Evolutionary conservation across 92 coral and sea anemone genomes (phyloP).

Genomic region (Palythoa caribaeorum): DNA sequence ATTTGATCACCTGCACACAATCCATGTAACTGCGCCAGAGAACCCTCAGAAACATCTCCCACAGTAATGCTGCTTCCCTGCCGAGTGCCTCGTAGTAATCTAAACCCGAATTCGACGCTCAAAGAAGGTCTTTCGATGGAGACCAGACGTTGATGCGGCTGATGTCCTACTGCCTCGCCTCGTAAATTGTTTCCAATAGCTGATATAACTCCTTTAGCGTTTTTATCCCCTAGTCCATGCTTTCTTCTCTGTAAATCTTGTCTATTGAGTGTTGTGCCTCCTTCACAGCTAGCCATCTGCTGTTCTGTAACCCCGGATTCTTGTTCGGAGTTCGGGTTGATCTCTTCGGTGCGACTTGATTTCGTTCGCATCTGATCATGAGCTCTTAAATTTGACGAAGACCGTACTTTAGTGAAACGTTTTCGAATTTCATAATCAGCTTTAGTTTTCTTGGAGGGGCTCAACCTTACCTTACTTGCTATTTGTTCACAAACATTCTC

Average conservation of each 20-base stretch:
- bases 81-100: constrained; percentile 54
- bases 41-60: constrained; percentile 55
- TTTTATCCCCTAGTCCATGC: not conserved
- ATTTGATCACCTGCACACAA: constrained; percentile 59
- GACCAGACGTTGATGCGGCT: constrained; percentile 13
- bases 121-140: constrained; percentile 63
- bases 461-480: constrained; percentile 41
- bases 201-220: not conserved
- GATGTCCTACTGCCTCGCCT: not conserved
- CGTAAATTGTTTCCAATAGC: not conserved
- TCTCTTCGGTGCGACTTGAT: constrained; percentile 5
- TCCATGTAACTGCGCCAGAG: constrained; percentile 71
- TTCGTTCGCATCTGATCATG: constrained; percentile 2
- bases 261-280: not conserved
- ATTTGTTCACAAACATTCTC: constrained; percentile 25
- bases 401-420: too few relatives aligned
- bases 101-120: constrained; percentile 66
- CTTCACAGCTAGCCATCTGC: not conserved
- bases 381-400: not conserved
- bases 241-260: not conserved
- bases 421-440: constrained; percentile 11
- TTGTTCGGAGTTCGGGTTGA: not conserved
- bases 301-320: not conserved
- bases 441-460: constrained; percentile 65
- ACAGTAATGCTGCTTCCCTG: constrained; percentile 55